These are phyloP conservation scores for Stratiomys singularior DNA, from an alignment of 2,888 invertebrate species.

Conservation along the genomic window DNA sequence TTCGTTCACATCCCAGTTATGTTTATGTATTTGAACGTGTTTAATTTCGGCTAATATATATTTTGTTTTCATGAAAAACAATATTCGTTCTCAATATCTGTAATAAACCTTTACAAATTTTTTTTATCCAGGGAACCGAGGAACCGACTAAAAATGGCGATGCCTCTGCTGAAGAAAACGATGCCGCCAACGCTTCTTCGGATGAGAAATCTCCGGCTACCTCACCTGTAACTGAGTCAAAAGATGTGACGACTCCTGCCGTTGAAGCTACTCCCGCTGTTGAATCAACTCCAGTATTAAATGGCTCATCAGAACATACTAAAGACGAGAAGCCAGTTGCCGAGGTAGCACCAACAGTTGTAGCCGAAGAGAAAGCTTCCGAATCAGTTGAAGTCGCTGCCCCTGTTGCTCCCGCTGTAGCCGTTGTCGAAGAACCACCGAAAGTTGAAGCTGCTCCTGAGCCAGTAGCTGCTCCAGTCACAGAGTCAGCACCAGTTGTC, in stretches of 20 bases:
- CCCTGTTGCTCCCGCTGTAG: neutral
- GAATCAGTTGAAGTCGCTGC: slow-evolving; percentile 15
- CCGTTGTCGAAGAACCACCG: slow-evolving; percentile 52
- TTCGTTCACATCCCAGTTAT: no score
- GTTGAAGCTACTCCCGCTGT: slow-evolving; percentile 36
- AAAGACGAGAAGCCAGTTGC: slow-evolving; percentile 48
- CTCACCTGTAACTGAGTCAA: slow-evolving; percentile 25
- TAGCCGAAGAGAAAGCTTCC: slow-evolving; percentile 40
- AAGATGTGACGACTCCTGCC: slow-evolving; percentile 32
- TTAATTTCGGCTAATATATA: no score
- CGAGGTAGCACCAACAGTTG: slow-evolving; percentile 49
- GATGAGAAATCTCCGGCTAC: slow-evolving; percentile 39
- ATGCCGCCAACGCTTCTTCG: slow-evolving; percentile 13
- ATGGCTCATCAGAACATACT: slow-evolving; percentile 37
- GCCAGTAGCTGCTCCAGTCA: slow-evolving; percentile 11
- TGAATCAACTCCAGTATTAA: neutral
- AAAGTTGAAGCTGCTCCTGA: slow-evolving; percentile 53
- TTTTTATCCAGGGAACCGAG: slow-evolving; percentile 20
- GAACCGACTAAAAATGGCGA: slow-evolving; percentile 42
- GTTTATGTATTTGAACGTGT: no score
- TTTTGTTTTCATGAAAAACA: no score
- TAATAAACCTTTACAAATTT: neutral
- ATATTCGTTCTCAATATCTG: no score
- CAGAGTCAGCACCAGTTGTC: slow-evolving; percentile 47
- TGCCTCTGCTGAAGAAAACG: slow-evolving; percentile 42